Percentiles rank a stretch among this genome's conserved stretches.
Conservation (phyloP, 2,797 vertebrate species). For the Alca torda region DNA sequence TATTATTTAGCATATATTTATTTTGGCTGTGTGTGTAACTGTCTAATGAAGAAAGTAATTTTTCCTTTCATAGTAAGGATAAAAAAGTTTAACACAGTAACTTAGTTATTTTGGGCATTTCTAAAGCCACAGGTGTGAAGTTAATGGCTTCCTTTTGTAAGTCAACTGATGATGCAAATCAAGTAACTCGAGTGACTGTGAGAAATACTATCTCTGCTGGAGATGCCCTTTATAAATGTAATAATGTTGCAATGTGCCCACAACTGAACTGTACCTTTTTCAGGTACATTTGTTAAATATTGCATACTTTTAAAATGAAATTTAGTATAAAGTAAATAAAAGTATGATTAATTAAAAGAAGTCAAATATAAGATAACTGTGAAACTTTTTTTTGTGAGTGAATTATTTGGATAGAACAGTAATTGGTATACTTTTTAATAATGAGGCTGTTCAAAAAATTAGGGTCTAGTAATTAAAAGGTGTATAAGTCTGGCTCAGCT, state of each 20-base stretch:
- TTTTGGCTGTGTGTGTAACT: neutral
- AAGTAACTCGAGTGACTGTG: constrained; percentile 64
- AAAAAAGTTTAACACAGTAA: neutral
- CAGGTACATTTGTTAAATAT: neutral
- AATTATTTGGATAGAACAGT: neutral
- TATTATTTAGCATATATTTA: constrained; percentile 51
- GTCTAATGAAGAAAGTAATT: constrained; percentile 19
- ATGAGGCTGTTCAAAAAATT: neutral
- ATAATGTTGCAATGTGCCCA: constrained; percentile 62
- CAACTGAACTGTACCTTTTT: neutral
- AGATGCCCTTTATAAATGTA: constrained; percentile 60
- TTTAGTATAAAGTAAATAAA: neutral
- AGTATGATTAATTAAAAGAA: neutral
- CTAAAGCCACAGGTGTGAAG: neutral
- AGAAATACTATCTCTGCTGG: constrained; percentile 69
- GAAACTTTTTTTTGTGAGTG: neutral
- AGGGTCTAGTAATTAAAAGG: neutral
- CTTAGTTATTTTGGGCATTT: neutral
- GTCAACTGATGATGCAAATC: constrained; percentile 45
- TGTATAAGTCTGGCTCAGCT: neutral
- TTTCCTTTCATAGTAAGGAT: neutral
- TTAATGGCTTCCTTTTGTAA: neutral
- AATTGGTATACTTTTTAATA: neutral
- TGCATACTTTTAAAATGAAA: neutral
- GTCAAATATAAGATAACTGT: neutral